Evolutionary conservation across 2,797 vertebrate genomes (phyloP).

Genomic region (Malurus splendens): DNA sequence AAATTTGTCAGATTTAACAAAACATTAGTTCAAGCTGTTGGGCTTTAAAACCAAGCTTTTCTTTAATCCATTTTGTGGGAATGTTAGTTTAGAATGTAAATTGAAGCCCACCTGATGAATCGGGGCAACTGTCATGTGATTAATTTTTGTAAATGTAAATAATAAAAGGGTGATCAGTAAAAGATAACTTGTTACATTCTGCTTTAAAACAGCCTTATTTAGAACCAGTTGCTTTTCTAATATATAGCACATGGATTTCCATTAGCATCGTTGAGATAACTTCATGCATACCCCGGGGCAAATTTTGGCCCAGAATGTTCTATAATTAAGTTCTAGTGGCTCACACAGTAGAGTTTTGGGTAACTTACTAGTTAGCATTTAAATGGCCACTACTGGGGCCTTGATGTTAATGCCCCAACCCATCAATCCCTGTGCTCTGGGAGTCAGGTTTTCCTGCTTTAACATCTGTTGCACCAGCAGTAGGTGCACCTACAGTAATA

Average conservation of each 20-base stretch:
- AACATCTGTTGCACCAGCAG: conserved; percentile 30
- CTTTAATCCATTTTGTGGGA: not conserved
- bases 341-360: not conserved
- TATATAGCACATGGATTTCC: not conserved
- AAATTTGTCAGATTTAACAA: conserved; percentile 45
- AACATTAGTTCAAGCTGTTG: conserved; percentile 34
- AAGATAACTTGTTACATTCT: not conserved
- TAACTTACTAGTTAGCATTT: conserved; percentile 24
- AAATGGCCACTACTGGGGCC: not conserved
- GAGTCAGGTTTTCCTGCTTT: conserved; percentile 8
- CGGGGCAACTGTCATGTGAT: not conserved
- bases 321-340: not conserved
- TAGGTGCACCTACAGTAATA: not conserved
- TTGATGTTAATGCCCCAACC: conserved; percentile 11
- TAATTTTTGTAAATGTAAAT: not conserved
- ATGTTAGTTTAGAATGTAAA: not conserved
- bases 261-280: not conserved
- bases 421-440: not conserved
- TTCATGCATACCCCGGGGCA: not conserved
- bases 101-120: not conserved
- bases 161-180: not conserved
- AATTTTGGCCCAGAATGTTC: conserved; percentile 14
- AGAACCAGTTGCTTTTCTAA: not conserved
- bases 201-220: not conserved
- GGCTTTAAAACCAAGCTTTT: conserved; percentile 13